A percentile compares a stretch with the other conserved stretches of the same genome.
Evolutionary conservation across 2,797 vertebrate genomes (phyloP).

Genomic region (Hemitrygon akajei): DNA sequence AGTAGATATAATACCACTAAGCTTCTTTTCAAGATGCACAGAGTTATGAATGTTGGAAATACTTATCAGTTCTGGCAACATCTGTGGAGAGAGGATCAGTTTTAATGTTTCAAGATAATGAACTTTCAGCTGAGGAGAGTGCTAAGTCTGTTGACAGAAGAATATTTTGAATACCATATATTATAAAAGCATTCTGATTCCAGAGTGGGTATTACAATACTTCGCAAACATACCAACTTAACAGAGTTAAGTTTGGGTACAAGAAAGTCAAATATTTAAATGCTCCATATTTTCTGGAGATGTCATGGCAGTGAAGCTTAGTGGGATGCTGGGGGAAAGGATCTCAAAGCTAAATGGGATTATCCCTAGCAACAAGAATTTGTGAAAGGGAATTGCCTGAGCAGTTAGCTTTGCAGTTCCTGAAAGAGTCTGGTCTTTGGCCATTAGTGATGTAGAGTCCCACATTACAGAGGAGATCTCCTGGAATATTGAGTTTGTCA

Average conservation of each 20-base stretch:
- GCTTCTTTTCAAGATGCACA: not conserved
- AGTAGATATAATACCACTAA: not conserved
- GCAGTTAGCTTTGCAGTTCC: not conserved
- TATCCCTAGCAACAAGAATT: too few species aligned
- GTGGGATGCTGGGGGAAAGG: too few species aligned
- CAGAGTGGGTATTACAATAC: too few species aligned
- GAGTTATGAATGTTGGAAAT: not conserved
- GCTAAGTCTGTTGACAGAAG: not conserved
- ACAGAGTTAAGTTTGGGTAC: not conserved
- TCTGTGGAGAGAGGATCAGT: too few species aligned
- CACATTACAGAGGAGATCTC: not conserved
- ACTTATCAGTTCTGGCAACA: too few species aligned
- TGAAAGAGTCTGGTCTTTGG: not conserved
- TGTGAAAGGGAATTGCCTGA: not conserved
- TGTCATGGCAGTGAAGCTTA: too few species aligned
- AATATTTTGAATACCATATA: not conserved
- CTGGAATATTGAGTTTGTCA: not conserved
- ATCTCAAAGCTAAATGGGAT: too few species aligned
- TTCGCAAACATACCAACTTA: not conserved
- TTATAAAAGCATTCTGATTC: not conserved
- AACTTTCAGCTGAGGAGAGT: too few species aligned
- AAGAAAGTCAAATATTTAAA: not conserved
- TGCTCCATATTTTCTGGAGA: not conserved
- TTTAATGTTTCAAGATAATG: too few species aligned
- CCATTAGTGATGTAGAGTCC: not conserved